Conservation (phyloP, 2,113 vertebrate species). For the Odocoileus hemionus region DNA sequence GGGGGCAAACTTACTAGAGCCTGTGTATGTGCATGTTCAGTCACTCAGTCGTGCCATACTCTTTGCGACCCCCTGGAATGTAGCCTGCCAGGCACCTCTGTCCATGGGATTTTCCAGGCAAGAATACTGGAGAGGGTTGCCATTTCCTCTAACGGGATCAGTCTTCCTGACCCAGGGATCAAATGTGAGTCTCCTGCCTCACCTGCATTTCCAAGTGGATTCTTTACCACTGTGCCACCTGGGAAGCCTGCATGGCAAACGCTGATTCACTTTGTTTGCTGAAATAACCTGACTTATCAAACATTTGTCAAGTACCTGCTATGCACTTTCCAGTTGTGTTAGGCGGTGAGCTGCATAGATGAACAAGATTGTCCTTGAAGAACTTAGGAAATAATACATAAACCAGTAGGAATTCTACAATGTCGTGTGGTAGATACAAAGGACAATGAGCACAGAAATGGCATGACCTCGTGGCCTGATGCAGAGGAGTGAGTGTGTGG, state of each 20-base stretch:
- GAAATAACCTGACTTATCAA: not conserved
- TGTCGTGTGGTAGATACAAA: not conserved
- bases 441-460: not conserved
- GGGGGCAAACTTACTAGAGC: not conserved
- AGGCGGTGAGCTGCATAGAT: not conserved
- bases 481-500: not conserved
- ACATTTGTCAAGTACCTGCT: not conserved
- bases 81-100: not conserved
- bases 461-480: not conserved
- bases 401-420: not conserved
- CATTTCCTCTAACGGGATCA: not conserved
- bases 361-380: not conserved
- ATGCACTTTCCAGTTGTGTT: not conserved
- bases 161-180: not conserved
- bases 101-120: not conserved
- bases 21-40: not conserved
- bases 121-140: not conserved
- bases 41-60: fast-evolving
- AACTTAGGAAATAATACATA: not conserved
- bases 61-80: not conserved
- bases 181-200: not conserved
- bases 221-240: not conserved
- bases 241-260: not conserved
- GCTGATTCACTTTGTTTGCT: not conserved
- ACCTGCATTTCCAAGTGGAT: not conserved